phyloP scores from a whole-genome alignment of 1,140 invertebrate species.

The Semibalanus balanoides region DNA sequence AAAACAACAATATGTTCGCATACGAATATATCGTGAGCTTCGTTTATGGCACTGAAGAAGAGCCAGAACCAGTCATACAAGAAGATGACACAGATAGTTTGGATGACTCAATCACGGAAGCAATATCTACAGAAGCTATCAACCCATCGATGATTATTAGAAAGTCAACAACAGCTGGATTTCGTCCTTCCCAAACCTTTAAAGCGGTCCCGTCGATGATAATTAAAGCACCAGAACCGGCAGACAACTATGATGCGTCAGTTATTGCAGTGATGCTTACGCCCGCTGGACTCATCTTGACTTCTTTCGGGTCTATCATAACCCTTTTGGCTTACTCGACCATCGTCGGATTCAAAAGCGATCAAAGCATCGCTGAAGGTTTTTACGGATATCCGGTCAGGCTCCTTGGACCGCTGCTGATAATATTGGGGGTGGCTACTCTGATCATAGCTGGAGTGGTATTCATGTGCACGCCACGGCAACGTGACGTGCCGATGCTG shows the following conservation, averaged over 20 bases:
- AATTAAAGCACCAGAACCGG: background rate
- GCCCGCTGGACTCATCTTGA: background rate
- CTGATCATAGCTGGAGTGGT: too few species aligned
- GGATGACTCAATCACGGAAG: background rate
- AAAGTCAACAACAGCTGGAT: background rate
- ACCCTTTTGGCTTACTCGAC: background rate
- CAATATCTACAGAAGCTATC: background rate
- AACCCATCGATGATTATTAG: background rate
- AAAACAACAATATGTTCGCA: background rate
- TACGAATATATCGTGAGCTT: background rate
- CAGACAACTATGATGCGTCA: background rate
- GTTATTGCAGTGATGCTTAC: background rate
- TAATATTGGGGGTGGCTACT: background rate
- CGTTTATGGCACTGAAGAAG: background rate
- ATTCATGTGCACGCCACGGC: too few species aligned
- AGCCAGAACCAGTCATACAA: background rate
- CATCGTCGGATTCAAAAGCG: background rate
- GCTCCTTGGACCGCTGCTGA: background rate
- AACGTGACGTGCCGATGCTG: too few species aligned
- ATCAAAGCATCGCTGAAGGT: background rate
- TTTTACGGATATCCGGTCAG: background rate
- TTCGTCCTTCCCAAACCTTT: background rate
- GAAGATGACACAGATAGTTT: background rate
- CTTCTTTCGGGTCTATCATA: background rate
- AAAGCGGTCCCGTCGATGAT: background rate